Conservation (phyloP, 2,113 vertebrate genomes). For the Pitta sordida region DNA sequence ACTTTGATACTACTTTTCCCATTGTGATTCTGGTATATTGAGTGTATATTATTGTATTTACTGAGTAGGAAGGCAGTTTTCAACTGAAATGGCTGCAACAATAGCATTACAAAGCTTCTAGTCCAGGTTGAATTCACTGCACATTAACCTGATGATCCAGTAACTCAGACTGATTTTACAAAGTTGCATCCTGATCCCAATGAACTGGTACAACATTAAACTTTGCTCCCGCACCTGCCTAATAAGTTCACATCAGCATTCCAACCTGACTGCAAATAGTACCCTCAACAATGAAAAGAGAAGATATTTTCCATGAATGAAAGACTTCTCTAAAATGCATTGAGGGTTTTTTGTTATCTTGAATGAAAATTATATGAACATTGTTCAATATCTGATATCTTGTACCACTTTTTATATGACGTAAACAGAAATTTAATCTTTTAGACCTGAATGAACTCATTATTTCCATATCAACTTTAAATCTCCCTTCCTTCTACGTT, state of each 20-base stretch:
- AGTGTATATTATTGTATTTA: not conserved
- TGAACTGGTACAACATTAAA: not conserved
- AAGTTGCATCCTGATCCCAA: not conserved
- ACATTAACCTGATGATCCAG: not conserved
- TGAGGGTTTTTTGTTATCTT: not conserved
- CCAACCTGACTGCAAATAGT: not conserved
- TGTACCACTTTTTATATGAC: not conserved
- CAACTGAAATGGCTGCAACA: not conserved
- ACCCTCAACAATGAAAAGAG: not conserved
- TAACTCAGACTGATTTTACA: not conserved
- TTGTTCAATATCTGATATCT: not conserved
- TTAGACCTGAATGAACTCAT: not conserved
- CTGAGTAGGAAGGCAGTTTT: not conserved
- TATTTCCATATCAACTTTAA: not conserved
- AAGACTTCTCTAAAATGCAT: not conserved
- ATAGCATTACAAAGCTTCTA: not conserved
- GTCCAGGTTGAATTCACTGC: not conserved
- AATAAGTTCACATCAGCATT: not conserved
- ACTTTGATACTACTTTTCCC: not conserved
- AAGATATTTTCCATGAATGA: not conserved
- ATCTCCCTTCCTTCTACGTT: not conserved
- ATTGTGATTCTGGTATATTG: not conserved
- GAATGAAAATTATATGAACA: not conserved
- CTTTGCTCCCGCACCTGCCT: accelerated
- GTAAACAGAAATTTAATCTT: not conserved